phyloP scores from a whole-genome alignment of 2,888 invertebrate genomes.

The Acronicta aceris region DNA sequence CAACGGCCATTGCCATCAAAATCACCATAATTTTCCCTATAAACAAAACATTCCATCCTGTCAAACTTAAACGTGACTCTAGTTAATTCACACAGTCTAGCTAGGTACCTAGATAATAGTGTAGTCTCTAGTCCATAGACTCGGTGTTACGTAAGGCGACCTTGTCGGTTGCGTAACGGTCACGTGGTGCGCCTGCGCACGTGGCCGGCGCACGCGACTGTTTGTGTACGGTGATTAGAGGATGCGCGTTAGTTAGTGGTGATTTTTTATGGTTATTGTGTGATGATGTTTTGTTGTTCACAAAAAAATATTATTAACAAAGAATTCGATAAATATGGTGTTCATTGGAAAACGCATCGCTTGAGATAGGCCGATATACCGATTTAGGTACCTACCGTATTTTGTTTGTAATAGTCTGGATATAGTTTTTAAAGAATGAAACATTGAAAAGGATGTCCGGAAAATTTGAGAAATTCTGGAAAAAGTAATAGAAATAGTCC shows the following conservation, averaged over 20 bases:
- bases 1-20: too few species aligned
- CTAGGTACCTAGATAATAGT: conserved; percentile 43
- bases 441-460: too few species aligned
- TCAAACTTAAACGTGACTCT: conserved; percentile 29
- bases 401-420: too few species aligned
- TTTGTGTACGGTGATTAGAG: conserved; percentile 36
- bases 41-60: not conserved
- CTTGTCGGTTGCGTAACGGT: conserved; percentile 67
- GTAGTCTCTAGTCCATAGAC: conserved; percentile 30
- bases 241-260: conserved; percentile 36
- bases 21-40: not conserved
- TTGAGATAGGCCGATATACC: too few species aligned
- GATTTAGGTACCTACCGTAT: too few species aligned
- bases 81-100: conserved; percentile 8
- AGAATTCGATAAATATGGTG: too few species aligned
- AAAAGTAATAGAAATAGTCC: too few species aligned
- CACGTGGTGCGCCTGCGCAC: conserved; percentile 66
- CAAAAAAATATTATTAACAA: too few species aligned
- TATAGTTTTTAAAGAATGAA: too few species aligned
- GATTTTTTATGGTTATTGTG: conserved; percentile 9
- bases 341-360: too few species aligned
- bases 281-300: not conserved
- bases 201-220: conserved; percentile 61
- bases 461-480: too few species aligned
- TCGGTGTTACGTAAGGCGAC: conserved; percentile 67